Base-by-base conservation (phyloP, 2,113 vertebrate genomes). In the Heterotilapia buettikoferi region DNA sequence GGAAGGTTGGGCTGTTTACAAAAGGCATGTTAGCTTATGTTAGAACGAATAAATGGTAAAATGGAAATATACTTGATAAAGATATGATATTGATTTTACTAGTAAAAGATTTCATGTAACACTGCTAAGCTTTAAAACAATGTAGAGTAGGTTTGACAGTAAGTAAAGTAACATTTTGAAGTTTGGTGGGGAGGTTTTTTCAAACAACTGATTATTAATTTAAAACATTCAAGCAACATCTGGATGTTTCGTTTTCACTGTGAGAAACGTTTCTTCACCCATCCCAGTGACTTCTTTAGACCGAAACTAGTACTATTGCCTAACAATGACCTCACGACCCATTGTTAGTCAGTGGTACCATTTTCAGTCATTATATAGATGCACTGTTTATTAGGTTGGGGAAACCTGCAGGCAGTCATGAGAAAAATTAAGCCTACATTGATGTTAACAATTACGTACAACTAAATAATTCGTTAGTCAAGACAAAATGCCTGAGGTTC, bases 1-100 rank as follows among this genome's bases (percentile, higher is more conserved):
- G 5, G 86, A 21, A 12, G 73, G 53, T 31, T 85, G 88, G 68
- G 87, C 95, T 96, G 92, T 88, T 88, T 45, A 38, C 26, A 84
- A 53, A 82, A 38, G 43, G 4, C n/a, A 54, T 40, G 45, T 85
- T 47, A 79, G 40, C 40, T n/a, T 63, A 59, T 52, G 16, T 53
- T 43, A n/a, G 14, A 66, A 5, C 16, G 2, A 68, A 24, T 56
- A 12, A 63, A 68, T 38, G 45, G 16, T n/a, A 50, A 3, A 81
- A 9, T 0, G n/a, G 50, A 9, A 2, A 9, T 13, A 80, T 3
- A 9, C 9, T 18, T 24, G 3, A 12, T 6, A 63, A 43, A 57
- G 38, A 14, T n/a, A 19, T 4, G 21, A 5, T 6, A n/a, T 40
- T 40, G 18, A 31, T 11, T 29, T 8, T 3, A 38, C 59, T 36